Conservation (phyloP, 2,113 vertebrate genomes). For the Lamprotornis superbus region DNA sequence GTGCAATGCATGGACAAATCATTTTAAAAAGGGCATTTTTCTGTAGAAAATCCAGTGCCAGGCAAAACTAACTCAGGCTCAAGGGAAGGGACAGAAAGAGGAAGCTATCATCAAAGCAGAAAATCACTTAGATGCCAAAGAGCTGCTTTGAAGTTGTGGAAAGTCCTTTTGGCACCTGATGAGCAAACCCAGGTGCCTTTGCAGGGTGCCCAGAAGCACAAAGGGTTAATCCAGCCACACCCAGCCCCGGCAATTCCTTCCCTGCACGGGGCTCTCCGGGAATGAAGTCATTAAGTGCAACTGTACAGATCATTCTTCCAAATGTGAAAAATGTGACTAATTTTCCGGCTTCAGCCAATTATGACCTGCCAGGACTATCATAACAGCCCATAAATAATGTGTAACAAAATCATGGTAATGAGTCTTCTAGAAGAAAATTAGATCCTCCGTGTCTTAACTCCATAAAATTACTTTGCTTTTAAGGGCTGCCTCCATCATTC, state of each 20-base stretch:
- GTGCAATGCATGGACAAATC: too few species aligned
- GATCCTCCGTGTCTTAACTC: slow-evolving; percentile 3
- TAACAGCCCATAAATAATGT: slow-evolving; percentile 57
- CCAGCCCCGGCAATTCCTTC: neutral
- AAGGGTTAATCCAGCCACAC: neutral
- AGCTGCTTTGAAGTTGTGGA: neutral
- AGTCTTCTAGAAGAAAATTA: slow-evolving; percentile 51
- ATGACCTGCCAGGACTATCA: slow-evolving; percentile 63
- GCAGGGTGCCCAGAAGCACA: neutral
- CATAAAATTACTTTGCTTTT: neutral
- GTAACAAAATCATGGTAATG: slow-evolving; percentile 53
- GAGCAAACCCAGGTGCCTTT: neutral
- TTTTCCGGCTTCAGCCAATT: slow-evolving; percentile 56
- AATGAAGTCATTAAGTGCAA: slow-evolving; percentile 53
- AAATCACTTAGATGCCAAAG: neutral
- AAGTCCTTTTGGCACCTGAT: neutral
- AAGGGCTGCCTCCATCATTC: neutral
- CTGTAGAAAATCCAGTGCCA: neutral
- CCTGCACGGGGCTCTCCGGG: neutral
- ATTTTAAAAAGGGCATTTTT: neutral
- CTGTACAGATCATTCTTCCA: slow-evolving; percentile 33
- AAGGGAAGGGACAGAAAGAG: neutral
- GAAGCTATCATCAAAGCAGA: neutral
- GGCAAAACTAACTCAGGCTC: neutral
- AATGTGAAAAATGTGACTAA: slow-evolving; percentile 62